Conservation (phyloP, 2,113 vertebrate genomes). For the Rhea americana region DNA sequence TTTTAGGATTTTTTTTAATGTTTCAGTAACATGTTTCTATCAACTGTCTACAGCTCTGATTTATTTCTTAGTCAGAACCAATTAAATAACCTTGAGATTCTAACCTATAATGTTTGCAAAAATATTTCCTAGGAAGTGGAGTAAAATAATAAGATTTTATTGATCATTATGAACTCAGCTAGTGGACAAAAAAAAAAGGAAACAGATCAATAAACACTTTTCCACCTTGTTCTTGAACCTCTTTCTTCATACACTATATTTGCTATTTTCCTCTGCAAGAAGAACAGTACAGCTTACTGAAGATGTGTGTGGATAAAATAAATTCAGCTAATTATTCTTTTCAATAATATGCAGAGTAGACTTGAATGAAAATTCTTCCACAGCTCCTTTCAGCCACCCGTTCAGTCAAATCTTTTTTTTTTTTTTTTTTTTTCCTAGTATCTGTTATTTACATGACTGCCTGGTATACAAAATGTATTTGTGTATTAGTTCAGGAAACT, state of each 20-base stretch:
- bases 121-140: background rate
- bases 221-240: background rate
- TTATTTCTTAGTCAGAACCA: slow-evolving; percentile 36
- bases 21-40: slow-evolving; percentile 9
- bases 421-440: background rate
- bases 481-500: background rate
- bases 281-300: background rate
- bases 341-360: background rate
- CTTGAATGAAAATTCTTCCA: background rate
- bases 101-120: background rate
- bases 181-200: background rate
- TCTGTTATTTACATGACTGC: background rate
- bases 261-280: background rate
- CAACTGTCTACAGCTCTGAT: background rate
- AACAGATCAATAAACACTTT: background rate
- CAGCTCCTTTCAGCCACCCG: background rate
- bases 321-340: background rate
- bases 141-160: slow-evolving; percentile 9
- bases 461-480: background rate
- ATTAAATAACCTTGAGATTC: slow-evolving; percentile 21
- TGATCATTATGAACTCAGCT: background rate
- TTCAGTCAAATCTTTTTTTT: background rate
- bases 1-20: background rate
- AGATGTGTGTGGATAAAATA: background rate
- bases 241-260: background rate